phyloP scores from a whole-genome alignment of 2,113 vertebrate species.

The Corvus hawaiiensis region DNA sequence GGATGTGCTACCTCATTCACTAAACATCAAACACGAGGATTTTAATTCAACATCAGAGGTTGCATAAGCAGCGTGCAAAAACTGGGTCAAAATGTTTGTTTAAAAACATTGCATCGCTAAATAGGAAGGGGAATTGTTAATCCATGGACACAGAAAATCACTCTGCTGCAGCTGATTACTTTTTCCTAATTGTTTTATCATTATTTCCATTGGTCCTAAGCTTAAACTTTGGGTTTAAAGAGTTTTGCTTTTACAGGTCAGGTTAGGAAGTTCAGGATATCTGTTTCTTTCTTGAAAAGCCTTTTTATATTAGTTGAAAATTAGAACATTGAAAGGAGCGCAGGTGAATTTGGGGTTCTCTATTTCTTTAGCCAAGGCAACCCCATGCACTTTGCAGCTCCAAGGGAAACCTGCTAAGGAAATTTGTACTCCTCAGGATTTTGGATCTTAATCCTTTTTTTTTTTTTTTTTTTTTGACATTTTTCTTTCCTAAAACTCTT shows the following conservation, averaged over 20 bases:
- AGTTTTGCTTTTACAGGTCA: background rate
- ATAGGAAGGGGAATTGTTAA: conserved; percentile 3
- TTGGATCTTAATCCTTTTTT: background rate
- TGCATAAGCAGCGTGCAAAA: conserved; percentile 12
- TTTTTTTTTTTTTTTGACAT: background rate
- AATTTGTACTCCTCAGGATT: background rate
- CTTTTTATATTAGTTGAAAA: background rate
- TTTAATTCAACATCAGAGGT: background rate
- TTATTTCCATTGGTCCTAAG: background rate
- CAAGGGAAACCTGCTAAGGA: background rate
- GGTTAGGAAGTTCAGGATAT: background rate
- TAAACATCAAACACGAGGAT: background rate
- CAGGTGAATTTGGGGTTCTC: background rate
- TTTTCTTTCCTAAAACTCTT: background rate
- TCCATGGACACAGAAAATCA: background rate
- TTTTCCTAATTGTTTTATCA: background rate
- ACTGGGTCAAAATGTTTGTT: conserved; percentile 35
- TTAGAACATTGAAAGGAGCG: background rate
- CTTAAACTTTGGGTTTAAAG: background rate
- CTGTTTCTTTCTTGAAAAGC: background rate
- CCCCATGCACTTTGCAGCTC: background rate
- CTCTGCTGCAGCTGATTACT: background rate
- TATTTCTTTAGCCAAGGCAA: background rate
- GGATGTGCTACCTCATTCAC: background rate
- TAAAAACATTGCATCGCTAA: background rate